Evolutionary conservation across 53 echinoderm and acorn worm genomes (phyloP).

Genomic region (Crossaster papposus): DNA sequence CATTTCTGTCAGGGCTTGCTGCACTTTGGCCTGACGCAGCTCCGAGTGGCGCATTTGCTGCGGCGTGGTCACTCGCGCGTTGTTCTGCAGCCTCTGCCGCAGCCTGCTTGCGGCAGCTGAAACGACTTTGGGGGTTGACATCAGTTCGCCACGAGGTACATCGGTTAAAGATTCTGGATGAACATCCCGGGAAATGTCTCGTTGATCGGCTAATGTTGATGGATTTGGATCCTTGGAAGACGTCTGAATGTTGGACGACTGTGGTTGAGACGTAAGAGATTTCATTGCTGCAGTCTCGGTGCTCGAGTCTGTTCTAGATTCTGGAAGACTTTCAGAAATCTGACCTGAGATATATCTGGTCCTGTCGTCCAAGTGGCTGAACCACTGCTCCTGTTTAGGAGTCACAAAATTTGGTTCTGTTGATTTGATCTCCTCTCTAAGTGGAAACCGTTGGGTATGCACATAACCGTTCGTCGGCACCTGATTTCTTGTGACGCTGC

Average conservation of each 20-base stretch:
- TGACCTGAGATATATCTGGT: not conserved
- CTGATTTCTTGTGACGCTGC: constrained; percentile 25
- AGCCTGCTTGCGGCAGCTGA: constrained; percentile 30
- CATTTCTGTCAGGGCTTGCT: constrained; percentile 68
- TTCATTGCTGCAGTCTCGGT: not conserved
- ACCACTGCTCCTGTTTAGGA: constrained; percentile 66
- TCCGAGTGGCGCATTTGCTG: constrained; percentile 46
- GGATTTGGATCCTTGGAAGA: not conserved
- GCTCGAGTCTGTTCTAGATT: not conserved
- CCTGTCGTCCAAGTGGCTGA: constrained; percentile 38
- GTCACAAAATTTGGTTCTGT: constrained; percentile 3
- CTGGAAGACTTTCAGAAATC: not conserved
- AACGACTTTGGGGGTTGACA: constrained; percentile 30
- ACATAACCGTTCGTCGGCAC: constrained; percentile 8
- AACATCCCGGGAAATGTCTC: not conserved
- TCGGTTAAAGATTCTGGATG: not conserved
- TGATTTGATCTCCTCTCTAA: not conserved
- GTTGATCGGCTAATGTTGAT: not conserved
- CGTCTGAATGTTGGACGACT: not conserved
- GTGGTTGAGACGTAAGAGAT: not conserved
- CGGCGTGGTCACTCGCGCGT: constrained; percentile 72
- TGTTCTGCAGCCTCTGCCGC: constrained; percentile 67
- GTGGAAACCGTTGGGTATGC: not conserved
- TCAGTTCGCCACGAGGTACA: not conserved
- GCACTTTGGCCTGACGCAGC: constrained; percentile 65